Conservation (phyloP, 2,888 invertebrate species). For the Macropis europaea region DNA sequence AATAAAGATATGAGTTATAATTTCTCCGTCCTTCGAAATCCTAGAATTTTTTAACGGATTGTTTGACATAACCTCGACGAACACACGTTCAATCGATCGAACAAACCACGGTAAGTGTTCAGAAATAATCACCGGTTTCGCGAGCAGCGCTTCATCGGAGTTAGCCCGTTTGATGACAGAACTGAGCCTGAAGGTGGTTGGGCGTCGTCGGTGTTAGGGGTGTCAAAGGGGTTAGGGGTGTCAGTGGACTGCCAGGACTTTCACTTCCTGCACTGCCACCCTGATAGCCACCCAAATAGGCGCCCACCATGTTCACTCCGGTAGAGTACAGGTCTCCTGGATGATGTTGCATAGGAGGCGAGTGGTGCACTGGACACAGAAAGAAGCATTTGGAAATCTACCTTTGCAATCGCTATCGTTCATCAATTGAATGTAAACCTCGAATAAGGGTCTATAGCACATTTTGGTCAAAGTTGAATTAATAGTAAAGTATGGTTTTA, state of each 20-base stretch:
- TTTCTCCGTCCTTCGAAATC: neutral
- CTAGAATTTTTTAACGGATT: neutral
- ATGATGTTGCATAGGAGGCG: slow-evolving; percentile 73
- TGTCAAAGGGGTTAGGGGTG: slow-evolving; percentile 72
- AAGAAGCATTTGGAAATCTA: too few relatives aligned
- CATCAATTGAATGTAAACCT: too few relatives aligned
- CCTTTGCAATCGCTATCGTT: too few relatives aligned
- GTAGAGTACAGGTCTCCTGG: slow-evolving; percentile 68
- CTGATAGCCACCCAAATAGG: slow-evolving; percentile 72
- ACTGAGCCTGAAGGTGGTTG: slow-evolving; percentile 72
- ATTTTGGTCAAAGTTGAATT: too few relatives aligned
- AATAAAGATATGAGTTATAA: neutral
- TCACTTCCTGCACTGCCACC: slow-evolving; percentile 73
- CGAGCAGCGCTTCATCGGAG: slow-evolving; percentile 13
- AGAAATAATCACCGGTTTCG: slow-evolving; percentile 15
- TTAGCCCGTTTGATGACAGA: slow-evolving; percentile 72
- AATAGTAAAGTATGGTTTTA: too few relatives aligned
- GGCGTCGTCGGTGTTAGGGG: slow-evolving; percentile 74
- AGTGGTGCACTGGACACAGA: slow-evolving; percentile 71
- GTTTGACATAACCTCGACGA: too few relatives aligned
- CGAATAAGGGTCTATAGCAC: too few relatives aligned
- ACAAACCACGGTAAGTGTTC: neutral
- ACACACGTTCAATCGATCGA: neutral
- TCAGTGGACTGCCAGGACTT: slow-evolving; percentile 74
- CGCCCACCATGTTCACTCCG: slow-evolving; percentile 71